These are phyloP conservation scores for Cryptocheilus praepositus DNA, from an alignment of 2,888 invertebrate species.

Conservation along the genomic window DNA sequence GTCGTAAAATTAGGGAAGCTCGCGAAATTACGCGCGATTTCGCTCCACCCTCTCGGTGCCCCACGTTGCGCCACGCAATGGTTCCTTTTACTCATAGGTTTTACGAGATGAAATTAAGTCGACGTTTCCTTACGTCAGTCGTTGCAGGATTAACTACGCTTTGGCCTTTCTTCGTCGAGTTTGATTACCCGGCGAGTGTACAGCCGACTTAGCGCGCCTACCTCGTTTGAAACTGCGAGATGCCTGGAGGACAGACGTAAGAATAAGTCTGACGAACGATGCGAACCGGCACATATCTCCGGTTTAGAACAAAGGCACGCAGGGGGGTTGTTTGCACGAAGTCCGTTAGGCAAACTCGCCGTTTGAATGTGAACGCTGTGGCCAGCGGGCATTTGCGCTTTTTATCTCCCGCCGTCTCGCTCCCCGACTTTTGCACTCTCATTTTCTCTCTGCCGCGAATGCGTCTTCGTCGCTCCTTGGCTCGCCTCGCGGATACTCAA, in stretches of 20 bases:
- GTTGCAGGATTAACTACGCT: background rate
- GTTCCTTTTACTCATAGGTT: background rate
- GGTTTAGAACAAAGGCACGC: slow-evolving; percentile 52
- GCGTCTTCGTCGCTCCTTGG: background rate
- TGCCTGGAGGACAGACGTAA: slow-evolving; percentile 5
- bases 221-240: slow-evolving; percentile 27
- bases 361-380: slow-evolving; percentile 41
- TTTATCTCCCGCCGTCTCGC: slow-evolving; percentile 23
- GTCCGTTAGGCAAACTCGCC: slow-evolving; percentile 37
- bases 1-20: slow-evolving; percentile 4
- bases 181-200: slow-evolving; percentile 24
- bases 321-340: slow-evolving; percentile 11
- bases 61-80: background rate
- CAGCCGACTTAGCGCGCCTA: slow-evolving; percentile 10
- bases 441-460: background rate
- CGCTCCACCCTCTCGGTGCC: background rate
- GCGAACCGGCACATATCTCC: slow-evolving; percentile 49
- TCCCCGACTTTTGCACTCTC: background rate
- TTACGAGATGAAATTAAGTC: slow-evolving; percentile 3
- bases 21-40: slow-evolving; percentile 8
- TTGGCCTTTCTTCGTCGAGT: slow-evolving; percentile 13
- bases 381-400: slow-evolving; percentile 36
- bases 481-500: background rate
- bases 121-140: slow-evolving; percentile 18
- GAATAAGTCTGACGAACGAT: slow-evolving; percentile 42